phyloP scores from a whole-genome alignment of 2,888 invertebrate species.

The Unio pictorum region DNA sequence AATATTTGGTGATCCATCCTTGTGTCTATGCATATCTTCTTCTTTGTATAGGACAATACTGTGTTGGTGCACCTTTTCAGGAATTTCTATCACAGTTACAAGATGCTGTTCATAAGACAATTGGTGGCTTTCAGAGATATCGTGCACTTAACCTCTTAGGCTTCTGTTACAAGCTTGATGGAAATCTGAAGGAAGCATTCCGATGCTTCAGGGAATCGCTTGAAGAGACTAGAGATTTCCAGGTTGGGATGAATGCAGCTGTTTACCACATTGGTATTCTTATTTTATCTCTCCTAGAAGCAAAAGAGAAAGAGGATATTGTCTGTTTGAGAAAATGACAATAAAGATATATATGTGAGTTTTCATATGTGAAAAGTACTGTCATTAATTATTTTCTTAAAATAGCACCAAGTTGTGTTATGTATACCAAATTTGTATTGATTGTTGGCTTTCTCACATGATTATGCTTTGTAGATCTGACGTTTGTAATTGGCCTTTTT shows the following conservation, averaged over 20 bases:
- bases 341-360: too few relatives aligned
- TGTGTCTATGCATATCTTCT: constrained; percentile 3
- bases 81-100: neutral
- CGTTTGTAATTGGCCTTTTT: too few relatives aligned
- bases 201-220: neutral
- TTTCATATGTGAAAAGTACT: too few relatives aligned
- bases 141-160: constrained; percentile 11
- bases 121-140: neutral
- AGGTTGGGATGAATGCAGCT: constrained; percentile 1
- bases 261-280: constrained; percentile 7
- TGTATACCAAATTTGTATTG: too few relatives aligned
- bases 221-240: neutral
- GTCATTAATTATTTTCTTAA: too few relatives aligned
- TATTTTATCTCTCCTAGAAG: neutral
- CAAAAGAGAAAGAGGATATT: too few relatives aligned
- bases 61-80: too few relatives aligned
- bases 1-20: constrained; percentile 1
- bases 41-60: neutral
- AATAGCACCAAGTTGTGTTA: too few relatives aligned
- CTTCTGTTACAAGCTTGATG: constrained; percentile 8
- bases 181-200: constrained; percentile 4
- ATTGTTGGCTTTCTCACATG: too few relatives aligned
- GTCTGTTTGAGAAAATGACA: too few relatives aligned
- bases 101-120: neutral
- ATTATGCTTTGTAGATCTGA: too few relatives aligned